A percentile compares a stretch with the other conserved stretches of the same genome.
Conservation (phyloP, 2,113 vertebrate genomes). For the Heterotilapia buettikoferi region DNA sequence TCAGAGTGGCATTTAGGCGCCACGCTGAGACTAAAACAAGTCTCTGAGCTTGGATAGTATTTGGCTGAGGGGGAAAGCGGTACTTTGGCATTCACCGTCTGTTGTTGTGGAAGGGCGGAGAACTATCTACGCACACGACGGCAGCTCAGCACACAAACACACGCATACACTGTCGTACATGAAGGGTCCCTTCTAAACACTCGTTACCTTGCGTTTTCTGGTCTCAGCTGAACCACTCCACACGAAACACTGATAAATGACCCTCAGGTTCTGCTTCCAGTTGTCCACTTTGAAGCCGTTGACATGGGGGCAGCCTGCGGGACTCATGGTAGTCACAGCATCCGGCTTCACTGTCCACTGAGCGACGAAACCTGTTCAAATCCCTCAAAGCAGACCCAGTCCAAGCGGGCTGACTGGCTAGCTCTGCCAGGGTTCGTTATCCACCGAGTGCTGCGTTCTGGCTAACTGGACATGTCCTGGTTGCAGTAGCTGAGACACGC, state of each 20-base stretch:
- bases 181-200: background rate
- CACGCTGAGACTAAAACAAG: background rate
- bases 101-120: conserved; percentile 49
- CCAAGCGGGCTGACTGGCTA: conserved; percentile 15
- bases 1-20: background rate
- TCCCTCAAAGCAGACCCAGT: conserved; percentile 23
- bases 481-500: conserved; percentile 20
- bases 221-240: conserved; percentile 94
- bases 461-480: conserved; percentile 61
- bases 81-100: background rate
- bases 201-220: conserved; percentile 91
- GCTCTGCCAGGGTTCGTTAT: conserved; percentile 43
- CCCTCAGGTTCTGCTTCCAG: conserved; percentile 96
- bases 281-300: conserved; percentile 96
- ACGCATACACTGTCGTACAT: background rate
- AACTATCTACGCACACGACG: conserved; percentile 9
- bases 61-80: background rate
- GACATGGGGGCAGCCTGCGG: conserved; percentile 92
- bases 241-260: conserved; percentile 96
- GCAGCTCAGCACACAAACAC: background rate
- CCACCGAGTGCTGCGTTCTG: conserved; percentile 43
- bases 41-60: background rate
- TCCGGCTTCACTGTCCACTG: conserved; percentile 44
- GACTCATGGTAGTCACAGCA: conserved; percentile 82
- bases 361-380: conserved; percentile 49